Evolutionary conservation across 92 coral and sea anemone species (phyloP).

Genomic region (Micromussa lordhowensis): DNA sequence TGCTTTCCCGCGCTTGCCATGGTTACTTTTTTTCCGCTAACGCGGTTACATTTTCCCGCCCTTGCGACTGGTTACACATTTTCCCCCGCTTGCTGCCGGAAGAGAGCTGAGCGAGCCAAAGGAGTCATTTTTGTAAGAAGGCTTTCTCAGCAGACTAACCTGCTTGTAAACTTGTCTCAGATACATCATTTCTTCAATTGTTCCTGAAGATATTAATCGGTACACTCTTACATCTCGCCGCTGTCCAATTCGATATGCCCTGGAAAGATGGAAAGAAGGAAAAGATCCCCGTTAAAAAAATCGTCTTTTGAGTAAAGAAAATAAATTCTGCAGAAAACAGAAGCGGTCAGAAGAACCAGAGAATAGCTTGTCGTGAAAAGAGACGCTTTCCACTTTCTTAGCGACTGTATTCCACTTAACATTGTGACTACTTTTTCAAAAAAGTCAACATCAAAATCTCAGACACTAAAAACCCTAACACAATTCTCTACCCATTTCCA

Average conservation of each 20-base stretch:
- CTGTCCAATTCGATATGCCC: conserved; percentile 98
- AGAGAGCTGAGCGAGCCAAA: not conserved
- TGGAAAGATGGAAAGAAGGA: conserved; percentile 6
- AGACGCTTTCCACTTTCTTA: too few relatives aligned
- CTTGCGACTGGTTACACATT: not conserved
- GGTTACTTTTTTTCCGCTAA: not conserved
- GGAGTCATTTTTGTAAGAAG: not conserved
- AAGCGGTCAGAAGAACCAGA: too few relatives aligned
- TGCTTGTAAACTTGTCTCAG: conserved; percentile 70
- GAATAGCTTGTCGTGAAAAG: too few relatives aligned
- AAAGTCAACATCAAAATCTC: too few relatives aligned
- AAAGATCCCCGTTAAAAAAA: not conserved
- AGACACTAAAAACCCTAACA: too few relatives aligned
- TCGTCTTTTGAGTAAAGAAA: not conserved
- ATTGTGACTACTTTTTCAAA: too few relatives aligned
- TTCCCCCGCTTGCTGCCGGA: not conserved
- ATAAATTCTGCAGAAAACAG: too few relatives aligned
- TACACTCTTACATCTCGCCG: conserved; percentile 88
- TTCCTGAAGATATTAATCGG: conserved; percentile 93
- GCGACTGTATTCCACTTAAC: too few relatives aligned
- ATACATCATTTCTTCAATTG: conserved; percentile 97
- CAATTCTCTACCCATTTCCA: too few relatives aligned
- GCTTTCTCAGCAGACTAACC: not conserved
- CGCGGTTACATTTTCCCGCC: not conserved
- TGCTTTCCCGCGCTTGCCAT: not conserved